A percentile compares a stretch with the other conserved stretches of the same genome.
Conservation (phyloP, 1,140 invertebrate genomes). For the Drosophila sulfurigaster region DNA sequence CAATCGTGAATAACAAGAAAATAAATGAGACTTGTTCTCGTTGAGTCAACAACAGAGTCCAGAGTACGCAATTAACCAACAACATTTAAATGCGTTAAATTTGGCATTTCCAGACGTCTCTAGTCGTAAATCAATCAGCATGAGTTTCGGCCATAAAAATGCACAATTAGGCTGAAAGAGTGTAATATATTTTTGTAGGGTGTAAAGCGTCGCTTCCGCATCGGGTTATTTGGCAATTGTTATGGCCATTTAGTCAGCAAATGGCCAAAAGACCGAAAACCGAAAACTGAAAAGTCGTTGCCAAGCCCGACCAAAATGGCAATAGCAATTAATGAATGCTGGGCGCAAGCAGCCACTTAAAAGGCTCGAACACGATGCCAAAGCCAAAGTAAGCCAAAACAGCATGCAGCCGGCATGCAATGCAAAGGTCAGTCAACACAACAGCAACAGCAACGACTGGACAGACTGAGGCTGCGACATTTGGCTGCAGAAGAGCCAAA, state of each 20-base stretch:
- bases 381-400: constrained; percentile 41
- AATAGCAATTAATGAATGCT: constrained; percentile 72
- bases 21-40: background rate
- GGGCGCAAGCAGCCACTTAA: constrained; percentile 43
- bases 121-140: constrained; percentile 66
- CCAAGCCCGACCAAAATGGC: constrained; percentile 55
- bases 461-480: constrained; percentile 24
- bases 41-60: background rate
- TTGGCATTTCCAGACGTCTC: background rate
- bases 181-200: background rate
- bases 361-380: constrained; percentile 53
- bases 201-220: constrained; percentile 38
- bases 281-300: constrained; percentile 8
- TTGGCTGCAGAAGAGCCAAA: constrained; percentile 31
- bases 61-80: constrained; percentile 15
- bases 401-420: constrained; percentile 41
- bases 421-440: constrained; percentile 67
- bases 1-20: background rate
- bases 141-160: constrained; percentile 10
- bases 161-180: constrained; percentile 6
- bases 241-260: constrained; percentile 33
- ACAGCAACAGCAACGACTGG: constrained; percentile 24
- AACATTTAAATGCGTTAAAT: constrained; percentile 12
- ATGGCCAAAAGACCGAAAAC: constrained; percentile 35
- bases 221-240: constrained; percentile 41